Base-by-base conservation (phyloP, 2,113 vertebrate genomes). In the Machaerirhynchus nigripectus region DNA sequence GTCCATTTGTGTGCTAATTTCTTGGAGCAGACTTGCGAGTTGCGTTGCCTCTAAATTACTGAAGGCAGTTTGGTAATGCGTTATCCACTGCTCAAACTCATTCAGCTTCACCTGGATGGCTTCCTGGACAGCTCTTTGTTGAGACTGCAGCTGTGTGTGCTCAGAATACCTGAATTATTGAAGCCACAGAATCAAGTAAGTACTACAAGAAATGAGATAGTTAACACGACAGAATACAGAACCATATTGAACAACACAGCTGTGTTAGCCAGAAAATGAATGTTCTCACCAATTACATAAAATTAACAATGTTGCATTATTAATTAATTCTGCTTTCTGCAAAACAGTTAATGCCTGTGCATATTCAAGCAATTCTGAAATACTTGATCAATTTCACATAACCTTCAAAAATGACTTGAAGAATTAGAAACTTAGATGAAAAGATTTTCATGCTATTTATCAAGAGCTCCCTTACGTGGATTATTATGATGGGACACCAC, bases 41-140 rank as follows among this genome's bases (percentile, higher is more conserved):
- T 99, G 99, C 0, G 99, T 99, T 83, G 99, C 99, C 95, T 99
- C 99, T 95, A 99, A 97, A 78, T 99, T 99, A 95, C 75, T 98
- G 89, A 99, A 99, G 2, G 99, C 99, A n/a, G 99, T 98, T 95
- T 99, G 99, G 93, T 99, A 99, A 95, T 99, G 99, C 13, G 99
- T 98, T 93, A 99, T 99, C 99, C 99, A 99, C 93, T 99, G 99
- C 92, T 99, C 99, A 96, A 99, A 98, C 91, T 99, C 99, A 13
- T 98, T 98, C 93, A 99, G 97, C 95, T 99, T 99, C 96, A 98
- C 98, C 97, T 99, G 98, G 95, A 99, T 99, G 78, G 99, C 99
- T 84, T 99, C 99, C 93, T 99, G 99, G 69, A 99, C 99, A 8
- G 99, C 99, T 89, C 98, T 98, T 92, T 99, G 99, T 73, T 99